Percentiles rank a stretch among this genome's conserved stretches.
These are phyloP conservation scores for Syngnathus typhle DNA, from an alignment of 2,113 vertebrate genomes.

Conservation along the genomic window DNA sequence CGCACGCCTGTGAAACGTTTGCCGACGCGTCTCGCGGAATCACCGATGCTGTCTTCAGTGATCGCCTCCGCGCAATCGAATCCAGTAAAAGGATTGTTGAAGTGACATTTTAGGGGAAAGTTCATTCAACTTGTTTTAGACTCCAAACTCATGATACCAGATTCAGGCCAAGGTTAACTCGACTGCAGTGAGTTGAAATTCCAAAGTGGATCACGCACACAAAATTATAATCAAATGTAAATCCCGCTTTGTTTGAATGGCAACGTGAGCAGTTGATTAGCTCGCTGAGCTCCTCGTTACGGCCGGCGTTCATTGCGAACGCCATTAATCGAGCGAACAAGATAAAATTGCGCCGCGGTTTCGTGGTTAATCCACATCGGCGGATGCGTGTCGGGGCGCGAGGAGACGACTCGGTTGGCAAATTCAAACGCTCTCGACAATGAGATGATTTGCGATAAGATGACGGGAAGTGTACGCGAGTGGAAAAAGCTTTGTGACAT, in stretches of 20 bases:
- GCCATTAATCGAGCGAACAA: conserved; percentile 26
- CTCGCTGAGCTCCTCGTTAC: conserved; percentile 6
- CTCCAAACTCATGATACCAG: background rate
- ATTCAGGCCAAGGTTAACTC: background rate
- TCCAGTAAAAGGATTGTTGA: background rate
- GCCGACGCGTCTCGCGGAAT: background rate
- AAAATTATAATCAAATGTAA: conserved; percentile 15
- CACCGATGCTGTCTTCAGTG: background rate
- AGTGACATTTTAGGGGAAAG: background rate
- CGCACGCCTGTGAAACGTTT: background rate
- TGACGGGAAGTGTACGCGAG: background rate
- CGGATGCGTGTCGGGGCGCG: background rate
- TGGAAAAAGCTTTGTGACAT: background rate
- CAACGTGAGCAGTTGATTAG: conserved; percentile 14
- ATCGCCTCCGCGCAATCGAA: background rate
- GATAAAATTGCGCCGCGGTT: conserved; percentile 15
- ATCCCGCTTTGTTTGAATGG: conserved; percentile 17
- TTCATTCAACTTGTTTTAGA: background rate
- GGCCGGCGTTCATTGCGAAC: conserved; percentile 18
- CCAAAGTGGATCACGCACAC: background rate
- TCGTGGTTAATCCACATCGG: background rate
- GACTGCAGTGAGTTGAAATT: background rate
- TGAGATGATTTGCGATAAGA: conserved; percentile 1
- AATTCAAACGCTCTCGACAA: conserved; percentile 13
- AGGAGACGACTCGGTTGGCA: background rate